Conservation (phyloP, 2,113 vertebrate species). For the Plecturocebus donacophilus region DNA sequence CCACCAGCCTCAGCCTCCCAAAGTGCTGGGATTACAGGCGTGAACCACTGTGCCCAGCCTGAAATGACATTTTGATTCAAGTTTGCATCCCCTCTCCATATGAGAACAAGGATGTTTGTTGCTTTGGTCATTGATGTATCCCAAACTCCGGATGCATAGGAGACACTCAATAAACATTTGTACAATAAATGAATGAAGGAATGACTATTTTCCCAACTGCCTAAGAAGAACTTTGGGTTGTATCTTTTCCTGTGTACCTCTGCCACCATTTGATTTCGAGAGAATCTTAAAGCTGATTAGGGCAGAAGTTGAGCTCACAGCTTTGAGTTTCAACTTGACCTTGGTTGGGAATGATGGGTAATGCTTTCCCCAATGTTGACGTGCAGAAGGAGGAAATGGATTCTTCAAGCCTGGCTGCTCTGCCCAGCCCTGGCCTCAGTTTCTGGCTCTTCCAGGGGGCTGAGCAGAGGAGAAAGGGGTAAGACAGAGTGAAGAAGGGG, state of each 20-base stretch:
- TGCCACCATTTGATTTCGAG: not conserved
- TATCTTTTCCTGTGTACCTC: not conserved
- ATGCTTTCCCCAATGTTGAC: not conserved
- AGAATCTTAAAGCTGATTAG: not conserved
- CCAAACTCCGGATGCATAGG: not conserved
- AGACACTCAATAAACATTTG: not conserved
- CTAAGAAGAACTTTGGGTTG: not conserved
- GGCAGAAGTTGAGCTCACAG: not conserved
- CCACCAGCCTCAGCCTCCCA: too few relatives aligned
- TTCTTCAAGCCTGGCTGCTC: not conserved
- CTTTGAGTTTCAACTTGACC: not conserved
- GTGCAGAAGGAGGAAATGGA: not conserved
- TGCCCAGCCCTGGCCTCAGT: fast-evolving
- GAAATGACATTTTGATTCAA: not conserved
- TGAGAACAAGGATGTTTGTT: not conserved
- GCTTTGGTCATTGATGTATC: not conserved
- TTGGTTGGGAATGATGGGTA: not conserved
- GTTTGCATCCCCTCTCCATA: not conserved
- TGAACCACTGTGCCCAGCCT: too few relatives aligned
- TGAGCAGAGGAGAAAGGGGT: not conserved
- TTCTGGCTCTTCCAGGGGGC: not conserved
- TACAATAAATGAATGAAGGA: too few relatives aligned
- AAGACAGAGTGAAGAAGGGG: not conserved
- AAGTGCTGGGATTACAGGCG: too few relatives aligned
- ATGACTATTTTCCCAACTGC: not conserved